These are phyloP conservation scores for Montipora capitata DNA, from an alignment of 92 coral and sea anemone species.

Conservation along the genomic window DNA sequence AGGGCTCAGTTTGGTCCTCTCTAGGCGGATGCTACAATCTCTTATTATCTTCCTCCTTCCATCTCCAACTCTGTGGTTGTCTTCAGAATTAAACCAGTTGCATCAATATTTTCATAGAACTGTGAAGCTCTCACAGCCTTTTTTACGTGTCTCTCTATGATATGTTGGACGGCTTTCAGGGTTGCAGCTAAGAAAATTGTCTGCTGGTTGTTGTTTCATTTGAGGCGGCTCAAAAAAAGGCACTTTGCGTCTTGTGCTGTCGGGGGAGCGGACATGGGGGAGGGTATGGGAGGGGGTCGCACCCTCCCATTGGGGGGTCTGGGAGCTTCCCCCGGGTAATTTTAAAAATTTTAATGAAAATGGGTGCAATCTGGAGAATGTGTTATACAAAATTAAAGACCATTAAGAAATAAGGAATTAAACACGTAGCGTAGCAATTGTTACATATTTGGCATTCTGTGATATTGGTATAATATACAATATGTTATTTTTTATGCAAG, in stretches of 20 bases:
- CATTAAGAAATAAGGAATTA: background rate
- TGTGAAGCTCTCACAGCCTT: too few relatives aligned
- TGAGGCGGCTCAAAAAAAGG: background rate
- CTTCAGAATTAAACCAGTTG: too few relatives aligned
- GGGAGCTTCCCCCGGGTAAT: background rate
- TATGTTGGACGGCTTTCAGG: too few relatives aligned
- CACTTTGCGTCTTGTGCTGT: background rate
- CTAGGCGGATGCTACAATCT: too few relatives aligned
- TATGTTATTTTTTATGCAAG: background rate
- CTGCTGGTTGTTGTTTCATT: background rate
- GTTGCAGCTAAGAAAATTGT: background rate
- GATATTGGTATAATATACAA: too few relatives aligned
- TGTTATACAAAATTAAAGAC: background rate
- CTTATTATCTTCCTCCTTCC: too few relatives aligned
- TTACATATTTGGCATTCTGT: too few relatives aligned
- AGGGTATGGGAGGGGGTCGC: background rate
- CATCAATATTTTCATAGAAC: too few relatives aligned
- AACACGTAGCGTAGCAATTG: background rate
- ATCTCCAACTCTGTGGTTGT: too few relatives aligned
- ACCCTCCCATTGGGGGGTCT: background rate
- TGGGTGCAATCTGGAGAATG: constrained; percentile 4
- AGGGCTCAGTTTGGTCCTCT: too few relatives aligned
- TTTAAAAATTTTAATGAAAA: background rate
- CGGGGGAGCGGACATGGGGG: background rate
- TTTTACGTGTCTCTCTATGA: too few relatives aligned